Base-by-base conservation (phyloP, 1,140 invertebrate genomes). In the Andricus grossulariae region DNA sequence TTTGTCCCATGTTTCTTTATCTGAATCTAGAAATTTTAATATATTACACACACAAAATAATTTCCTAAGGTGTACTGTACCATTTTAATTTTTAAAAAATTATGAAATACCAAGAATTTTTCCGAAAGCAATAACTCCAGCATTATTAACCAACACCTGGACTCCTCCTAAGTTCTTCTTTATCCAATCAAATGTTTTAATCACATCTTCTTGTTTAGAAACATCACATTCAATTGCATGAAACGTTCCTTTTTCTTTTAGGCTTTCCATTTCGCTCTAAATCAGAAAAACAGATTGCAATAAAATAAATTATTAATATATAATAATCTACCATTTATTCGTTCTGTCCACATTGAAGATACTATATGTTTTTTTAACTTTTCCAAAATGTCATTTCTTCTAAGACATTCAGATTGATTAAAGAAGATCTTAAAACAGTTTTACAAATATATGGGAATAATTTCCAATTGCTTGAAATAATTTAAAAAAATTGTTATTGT, bases 171-270 rank as follows among this genome's bases (percentile, higher is more conserved):
- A 73, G n/a, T 55, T 55, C 11, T 57, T 74, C 19, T 50, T 74
- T 12, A 78, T 71, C 16, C 49, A 54, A 0, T 78, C 60, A 16
- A 78, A 78, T 12, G 32, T 60, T 50, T 55, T 50, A 3, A 54
- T 52, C 2, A 78, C 76, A 45, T 74, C 18, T 8, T 74, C 72
- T 49, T 78, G 72, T 7, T 74, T 50, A 1, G 76, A 13, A 55
- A 78, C 21, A 12, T 78, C 76, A 55, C 76, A 78, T 49, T 74
- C 55, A 21, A 78, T 19, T 4, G 76, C 50, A 15, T 78, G 50
- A 50, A 78, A 78, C 50, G 21, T 49, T 19, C 76, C 76, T 18
- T 60, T 71, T 39, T 19, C 71, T 49, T 55, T 32, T 3, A 25
- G 15, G 19, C 55, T 25, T 21, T 74, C 74, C 66, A 78, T 78